Conservation (phyloP, 2,888 invertebrate species). For the Orchesellides sinensis region DNA sequence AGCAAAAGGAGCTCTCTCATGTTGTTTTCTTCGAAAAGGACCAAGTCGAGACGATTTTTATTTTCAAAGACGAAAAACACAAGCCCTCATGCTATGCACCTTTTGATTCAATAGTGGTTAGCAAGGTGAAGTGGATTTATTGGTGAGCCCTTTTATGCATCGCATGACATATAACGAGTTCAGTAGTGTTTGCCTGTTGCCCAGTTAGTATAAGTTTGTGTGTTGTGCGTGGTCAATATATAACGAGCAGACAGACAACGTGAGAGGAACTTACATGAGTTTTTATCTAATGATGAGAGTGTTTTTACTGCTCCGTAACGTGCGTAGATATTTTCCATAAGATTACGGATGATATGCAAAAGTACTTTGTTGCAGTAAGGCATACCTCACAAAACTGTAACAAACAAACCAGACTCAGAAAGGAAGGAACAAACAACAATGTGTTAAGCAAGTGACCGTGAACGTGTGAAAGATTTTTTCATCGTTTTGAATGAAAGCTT, state of each 20-base stretch:
- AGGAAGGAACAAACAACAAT: not conserved
- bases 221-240: conserved; percentile 8
- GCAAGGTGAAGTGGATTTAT: conserved; percentile 5
- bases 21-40: too few relatives aligned
- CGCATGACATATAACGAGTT: conserved; percentile 58
- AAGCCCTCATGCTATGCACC: too few relatives aligned
- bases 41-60: too few relatives aligned
- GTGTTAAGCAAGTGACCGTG: conserved; percentile 16
- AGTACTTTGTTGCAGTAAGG: not conserved
- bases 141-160: conserved; percentile 62
- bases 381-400: not conserved
- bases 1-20: too few relatives aligned
- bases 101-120: too few relatives aligned
- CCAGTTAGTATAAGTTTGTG: not conserved
- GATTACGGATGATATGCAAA: not conserved
- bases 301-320: not conserved
- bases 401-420: not conserved
- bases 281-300: not conserved
- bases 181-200: conserved; percentile 51
- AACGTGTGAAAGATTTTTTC: conserved; percentile 21
- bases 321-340: not conserved
- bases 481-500: not conserved
- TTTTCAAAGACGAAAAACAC: too few relatives aligned
- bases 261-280: conserved; percentile 34
- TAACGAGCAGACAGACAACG: not conserved